Percentiles rank a stretch among this genome's conserved stretches.
These are phyloP conservation scores for Rhyzopertha dominica DNA, from an alignment of 1,140 invertebrate genomes.

Conservation along the genomic window DNA sequence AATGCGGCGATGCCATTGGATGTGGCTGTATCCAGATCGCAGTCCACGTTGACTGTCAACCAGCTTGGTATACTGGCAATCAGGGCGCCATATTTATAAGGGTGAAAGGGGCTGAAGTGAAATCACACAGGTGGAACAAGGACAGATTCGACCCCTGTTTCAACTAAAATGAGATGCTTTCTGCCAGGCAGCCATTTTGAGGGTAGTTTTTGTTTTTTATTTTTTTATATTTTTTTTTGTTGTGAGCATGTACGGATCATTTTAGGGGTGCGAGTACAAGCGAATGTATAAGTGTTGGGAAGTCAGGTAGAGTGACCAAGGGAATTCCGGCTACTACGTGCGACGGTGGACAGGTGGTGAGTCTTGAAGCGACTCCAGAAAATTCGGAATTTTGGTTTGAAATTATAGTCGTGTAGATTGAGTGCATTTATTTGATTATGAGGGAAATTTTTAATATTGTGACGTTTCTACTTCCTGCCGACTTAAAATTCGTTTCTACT, in stretches of 20 bases:
- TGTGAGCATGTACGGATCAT: constrained; percentile 43
- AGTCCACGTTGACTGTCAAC: constrained; percentile 39
- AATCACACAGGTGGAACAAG: constrained; percentile 46
- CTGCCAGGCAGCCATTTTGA: constrained; percentile 48
- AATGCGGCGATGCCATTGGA: constrained; percentile 21
- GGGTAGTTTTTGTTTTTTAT: constrained; percentile 43
- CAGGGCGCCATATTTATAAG: constrained; percentile 48
- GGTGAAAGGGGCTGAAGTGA: constrained; percentile 45
- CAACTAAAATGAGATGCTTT: constrained; percentile 47
- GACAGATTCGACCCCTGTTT: constrained; percentile 44
- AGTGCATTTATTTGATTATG: too few species aligned
- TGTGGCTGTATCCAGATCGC: constrained; percentile 6
- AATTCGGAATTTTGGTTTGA: too few species aligned
- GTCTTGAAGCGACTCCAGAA: too few species aligned
- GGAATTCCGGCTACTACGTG: too few species aligned
- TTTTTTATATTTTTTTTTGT: constrained; percentile 35
- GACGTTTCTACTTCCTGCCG: too few species aligned
- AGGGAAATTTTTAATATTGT: too few species aligned
- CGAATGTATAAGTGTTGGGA: constrained; percentile 31
- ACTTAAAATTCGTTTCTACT: too few species aligned
- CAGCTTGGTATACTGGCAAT: constrained; percentile 46
- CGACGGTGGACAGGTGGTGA: too few species aligned
- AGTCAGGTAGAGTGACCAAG: constrained; percentile 17
- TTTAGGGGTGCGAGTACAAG: constrained; percentile 41
- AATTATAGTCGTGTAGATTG: too few species aligned